Base-by-base conservation (phyloP, 37 sponge, comb jelly and placozoan genomes). In the Tethya wilhelma region DNA sequence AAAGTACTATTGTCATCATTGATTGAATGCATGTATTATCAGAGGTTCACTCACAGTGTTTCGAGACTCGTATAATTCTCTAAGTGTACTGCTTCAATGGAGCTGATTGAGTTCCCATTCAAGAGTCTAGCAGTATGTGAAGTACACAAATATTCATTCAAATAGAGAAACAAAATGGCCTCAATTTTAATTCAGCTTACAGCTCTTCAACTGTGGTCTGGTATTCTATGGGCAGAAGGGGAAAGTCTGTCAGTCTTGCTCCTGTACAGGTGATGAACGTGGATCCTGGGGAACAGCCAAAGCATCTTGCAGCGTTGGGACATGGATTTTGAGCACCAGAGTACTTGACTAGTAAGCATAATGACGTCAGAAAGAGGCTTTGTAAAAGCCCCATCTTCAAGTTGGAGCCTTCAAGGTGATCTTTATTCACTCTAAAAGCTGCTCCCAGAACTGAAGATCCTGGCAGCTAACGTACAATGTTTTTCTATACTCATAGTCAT, bases 261-360 rank as follows among this genome's bases (percentile, higher is more conserved):
- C 37, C 70, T 20, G 56, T 25, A 45, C 85, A 84, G 0, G 43
- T 37, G 30, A 83, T 38, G 29, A 36, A 36, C 0, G 56, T 38
- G 26, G 32, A 6, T 0, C 41, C 38, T 20, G 12, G 62, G 4
- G 55, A 0, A 38, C 86, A 85, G 65, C 40, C 62, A 4, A 59
- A 67, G 34, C 78, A 75, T 8, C 66, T 56, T 20, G 73, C 5
- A 37, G 9, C 53, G 9, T 9, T 49, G 53, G 53, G 53, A 14
- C 53, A 31, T 36, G 75, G 59, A 74, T 41, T 40, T 60, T 74
- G 75, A 23, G 59, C 60, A 45, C 53, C 9, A 41, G 73, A 53
- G 56, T 2, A 44, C n/a, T n/a, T n/a, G n/a, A n/a, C n/a, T n/a
- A n/a, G n/a, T n/a, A n/a, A n/a, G n/a, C n/a, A n/a, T n/a, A n/a